Percentiles rank a stretch among this genome's conserved stretches.
These are phyloP conservation scores for Rhingia campestris DNA, from an alignment of 2,888 invertebrate genomes.

Conservation along the genomic window DNA sequence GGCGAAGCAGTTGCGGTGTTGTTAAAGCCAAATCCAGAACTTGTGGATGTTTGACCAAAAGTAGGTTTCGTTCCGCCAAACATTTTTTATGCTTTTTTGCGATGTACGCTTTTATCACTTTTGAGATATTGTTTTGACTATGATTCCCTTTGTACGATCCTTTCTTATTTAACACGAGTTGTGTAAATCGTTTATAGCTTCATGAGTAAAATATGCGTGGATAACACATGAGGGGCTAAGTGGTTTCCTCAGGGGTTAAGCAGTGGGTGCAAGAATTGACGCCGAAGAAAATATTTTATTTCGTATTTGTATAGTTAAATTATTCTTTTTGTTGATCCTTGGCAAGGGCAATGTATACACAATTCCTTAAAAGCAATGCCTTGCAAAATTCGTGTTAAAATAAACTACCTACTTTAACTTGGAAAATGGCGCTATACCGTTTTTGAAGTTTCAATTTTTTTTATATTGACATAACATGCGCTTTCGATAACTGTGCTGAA, in stretches of 20 bases:
- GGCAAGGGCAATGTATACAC: slow-evolving; percentile 1
- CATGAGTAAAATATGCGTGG: slow-evolving; percentile 27
- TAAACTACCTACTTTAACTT: slow-evolving; percentile 46
- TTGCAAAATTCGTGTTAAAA: slow-evolving; percentile 36
- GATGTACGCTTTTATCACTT: neutral
- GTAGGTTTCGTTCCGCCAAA: slow-evolving; percentile 82
- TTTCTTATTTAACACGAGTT: slow-evolving; percentile 19
- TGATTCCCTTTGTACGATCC: slow-evolving; percentile 8
- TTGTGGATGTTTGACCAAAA: slow-evolving; percentile 83
- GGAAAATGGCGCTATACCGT: slow-evolving; percentile 74
- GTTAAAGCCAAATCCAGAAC: slow-evolving; percentile 80
- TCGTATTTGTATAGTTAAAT: neutral
- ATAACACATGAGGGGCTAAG: slow-evolving; percentile 34
- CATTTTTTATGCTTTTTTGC: slow-evolving; percentile 72
- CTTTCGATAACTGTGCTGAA: slow-evolving; percentile 56
- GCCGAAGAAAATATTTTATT: neutral
- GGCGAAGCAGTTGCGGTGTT: slow-evolving; percentile 80
- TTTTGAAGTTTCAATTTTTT: slow-evolving; percentile 45
- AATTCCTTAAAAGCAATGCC: slow-evolving; percentile 15
- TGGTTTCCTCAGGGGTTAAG: neutral
- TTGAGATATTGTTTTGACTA: neutral
- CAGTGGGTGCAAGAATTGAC: slow-evolving; percentile 6
- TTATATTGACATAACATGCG: slow-evolving; percentile 43
- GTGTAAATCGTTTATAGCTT: slow-evolving; percentile 47
- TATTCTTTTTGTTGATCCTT: neutral